phyloP scores from a whole-genome alignment of 2,113 vertebrate genomes.

The Ailurus styani region DNA sequence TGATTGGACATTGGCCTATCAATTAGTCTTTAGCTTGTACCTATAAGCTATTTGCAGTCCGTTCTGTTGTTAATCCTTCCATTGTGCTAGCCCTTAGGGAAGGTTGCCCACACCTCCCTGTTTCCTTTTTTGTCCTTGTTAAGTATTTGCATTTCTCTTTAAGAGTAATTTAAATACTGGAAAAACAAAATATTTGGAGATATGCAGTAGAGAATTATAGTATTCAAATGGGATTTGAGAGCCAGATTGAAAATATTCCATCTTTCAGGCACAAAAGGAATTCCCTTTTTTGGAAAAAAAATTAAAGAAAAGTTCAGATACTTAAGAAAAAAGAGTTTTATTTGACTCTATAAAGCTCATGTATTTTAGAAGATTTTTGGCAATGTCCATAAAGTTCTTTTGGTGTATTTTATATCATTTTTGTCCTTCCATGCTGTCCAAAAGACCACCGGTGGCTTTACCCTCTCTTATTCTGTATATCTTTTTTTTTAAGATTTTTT shows the following conservation, averaged over 20 bases:
- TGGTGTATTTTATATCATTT: neutral
- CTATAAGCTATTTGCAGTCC: neutral
- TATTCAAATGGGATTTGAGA: neutral
- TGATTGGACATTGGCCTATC: neutral
- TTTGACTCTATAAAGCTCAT: neutral
- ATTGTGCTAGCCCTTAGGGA: neutral
- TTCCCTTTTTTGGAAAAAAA: neutral
- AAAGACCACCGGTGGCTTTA: neutral
- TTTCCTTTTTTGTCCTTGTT: neutral
- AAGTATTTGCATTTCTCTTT: constrained; percentile 1
- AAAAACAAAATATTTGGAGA: neutral
- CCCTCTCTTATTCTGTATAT: neutral
- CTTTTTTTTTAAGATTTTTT: too few species aligned
- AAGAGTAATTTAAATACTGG: neutral
- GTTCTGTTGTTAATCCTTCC: neutral
- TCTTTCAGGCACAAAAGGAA: neutral
- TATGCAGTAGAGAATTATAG: neutral
- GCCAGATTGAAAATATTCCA: neutral
- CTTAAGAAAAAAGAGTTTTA: neutral
- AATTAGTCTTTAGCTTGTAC: neutral
- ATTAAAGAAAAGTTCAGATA: neutral
- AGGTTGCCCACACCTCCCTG: neutral
- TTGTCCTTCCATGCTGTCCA: constrained; percentile 4
- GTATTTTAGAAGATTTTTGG: constrained; percentile 26
- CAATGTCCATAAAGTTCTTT: neutral